phyloP scores from a whole-genome alignment of 2,888 invertebrate species.

The Plagodis pulveraria region DNA sequence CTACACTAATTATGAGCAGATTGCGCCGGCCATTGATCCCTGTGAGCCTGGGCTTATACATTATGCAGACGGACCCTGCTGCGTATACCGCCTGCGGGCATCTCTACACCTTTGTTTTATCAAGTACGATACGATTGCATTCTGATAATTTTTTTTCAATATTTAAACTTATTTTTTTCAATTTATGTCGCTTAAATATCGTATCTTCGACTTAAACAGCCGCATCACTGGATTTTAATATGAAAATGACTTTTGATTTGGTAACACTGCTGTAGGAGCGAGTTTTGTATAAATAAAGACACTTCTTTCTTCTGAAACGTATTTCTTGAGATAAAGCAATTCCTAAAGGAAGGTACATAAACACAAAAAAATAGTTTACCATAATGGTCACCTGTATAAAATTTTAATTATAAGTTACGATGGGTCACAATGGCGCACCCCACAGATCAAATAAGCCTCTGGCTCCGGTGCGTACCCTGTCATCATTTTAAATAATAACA shows the following conservation, averaged over 20 bases:
- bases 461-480: constrained; percentile 20
- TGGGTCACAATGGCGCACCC: constrained; percentile 12
- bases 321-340: too few relatives aligned
- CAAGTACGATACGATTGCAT: constrained; percentile 19
- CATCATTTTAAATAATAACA: constrained; percentile 27
- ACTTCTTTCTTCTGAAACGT: too few relatives aligned
- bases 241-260: too few relatives aligned
- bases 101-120: constrained; percentile 37
- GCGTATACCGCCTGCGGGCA: constrained; percentile 39
- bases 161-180: too few relatives aligned
- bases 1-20: constrained; percentile 66
- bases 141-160: constrained; percentile 6
- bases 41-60: constrained; percentile 51
- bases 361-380: too few relatives aligned
- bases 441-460: constrained; percentile 22
- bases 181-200: too few relatives aligned
- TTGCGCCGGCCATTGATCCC: constrained; percentile 67
- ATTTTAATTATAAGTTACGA: constrained; percentile 26
- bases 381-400: neutral
- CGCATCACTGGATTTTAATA: too few relatives aligned
- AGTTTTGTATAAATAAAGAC: too few relatives aligned
- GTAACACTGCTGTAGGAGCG: too few relatives aligned
- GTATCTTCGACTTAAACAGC: too few relatives aligned
- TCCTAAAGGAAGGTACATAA: too few relatives aligned
- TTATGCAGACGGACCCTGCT: constrained; percentile 46